Evolutionary conservation across 2,888 invertebrate species (phyloP).

Genomic region (Therioaphis trifolii): DNA sequence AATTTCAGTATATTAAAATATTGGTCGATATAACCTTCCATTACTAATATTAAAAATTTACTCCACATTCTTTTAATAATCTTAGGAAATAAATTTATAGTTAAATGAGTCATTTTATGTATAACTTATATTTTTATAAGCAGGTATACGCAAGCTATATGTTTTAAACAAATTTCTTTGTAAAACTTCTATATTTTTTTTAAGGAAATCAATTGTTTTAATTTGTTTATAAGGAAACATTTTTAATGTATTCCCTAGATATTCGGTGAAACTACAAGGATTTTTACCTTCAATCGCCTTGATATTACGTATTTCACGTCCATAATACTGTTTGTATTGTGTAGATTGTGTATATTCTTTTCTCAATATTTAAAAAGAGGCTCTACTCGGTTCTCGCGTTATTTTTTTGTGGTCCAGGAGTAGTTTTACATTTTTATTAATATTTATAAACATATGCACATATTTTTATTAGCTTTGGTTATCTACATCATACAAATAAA

Average conservation of each 20-base stretch:
- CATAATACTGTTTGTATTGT: slow-evolving; percentile 24
- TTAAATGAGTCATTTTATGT: neutral
- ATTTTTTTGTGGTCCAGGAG: neutral
- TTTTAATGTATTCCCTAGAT: slow-evolving; percentile 37
- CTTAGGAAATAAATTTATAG: neutral
- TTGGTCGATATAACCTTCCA: no score
- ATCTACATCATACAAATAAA: no score
- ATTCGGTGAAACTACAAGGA: slow-evolving; percentile 36
- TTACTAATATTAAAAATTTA: neutral
- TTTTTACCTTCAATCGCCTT: slow-evolving; percentile 19
- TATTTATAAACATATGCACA: neutral
- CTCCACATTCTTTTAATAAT: no score
- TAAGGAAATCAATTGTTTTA: slow-evolving; percentile 15
- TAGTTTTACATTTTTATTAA: slow-evolving; percentile 36
- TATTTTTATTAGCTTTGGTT: neutral
- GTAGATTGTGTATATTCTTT: slow-evolving; percentile 33
- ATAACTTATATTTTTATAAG: no score
- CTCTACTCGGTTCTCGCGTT: neutral
- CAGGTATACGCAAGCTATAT: no score
- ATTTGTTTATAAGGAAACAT: slow-evolving; percentile 1
- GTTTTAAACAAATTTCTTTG: neutral
- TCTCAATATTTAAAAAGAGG: slow-evolving; percentile 40
- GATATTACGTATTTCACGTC: slow-evolving; percentile 31
- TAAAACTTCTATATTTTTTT: slow-evolving; percentile 3
- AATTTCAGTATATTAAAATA: no score